Conservation (phyloP, 2,113 vertebrate species). For the Cricetomys ansorgei region DNA sequence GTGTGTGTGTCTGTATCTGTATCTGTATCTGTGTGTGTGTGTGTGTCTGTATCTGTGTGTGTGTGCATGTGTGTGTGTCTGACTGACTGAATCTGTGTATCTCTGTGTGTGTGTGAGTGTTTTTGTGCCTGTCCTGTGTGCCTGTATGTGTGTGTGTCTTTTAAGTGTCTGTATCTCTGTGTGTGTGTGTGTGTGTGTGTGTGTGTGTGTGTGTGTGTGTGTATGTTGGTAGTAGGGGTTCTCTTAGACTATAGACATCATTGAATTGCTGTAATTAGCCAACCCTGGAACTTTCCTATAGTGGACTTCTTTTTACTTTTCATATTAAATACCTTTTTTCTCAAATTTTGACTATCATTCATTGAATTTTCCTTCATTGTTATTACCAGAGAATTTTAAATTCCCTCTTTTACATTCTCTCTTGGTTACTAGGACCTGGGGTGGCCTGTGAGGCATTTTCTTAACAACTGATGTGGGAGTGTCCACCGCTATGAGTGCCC, state of each 20-base stretch:
- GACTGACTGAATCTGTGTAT: too few relatives aligned
- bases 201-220: background rate
- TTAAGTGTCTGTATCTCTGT: background rate
- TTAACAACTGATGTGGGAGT: background rate
- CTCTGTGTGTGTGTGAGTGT: too few relatives aligned
- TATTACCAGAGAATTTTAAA: background rate
- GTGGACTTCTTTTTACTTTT: background rate
- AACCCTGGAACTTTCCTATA: background rate
- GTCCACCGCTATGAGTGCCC: too few relatives aligned
- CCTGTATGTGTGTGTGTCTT: too few relatives aligned
- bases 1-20: background rate
- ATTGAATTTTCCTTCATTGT: background rate
- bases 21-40: too few relatives aligned
- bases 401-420: background rate
- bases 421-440: background rate
- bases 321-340: background rate
- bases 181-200: background rate
- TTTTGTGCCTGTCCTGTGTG: background rate
- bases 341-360: background rate
- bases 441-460: background rate
- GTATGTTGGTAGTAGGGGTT: background rate
- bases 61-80: too few relatives aligned
- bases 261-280: background rate
- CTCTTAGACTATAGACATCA: background rate
- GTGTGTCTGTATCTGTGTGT: background rate